Evolutionary conservation across 2,113 vertebrate species (phyloP), one percentile per base, ranked within the genome.

Genomic region (Dipodomys stephensi): DNA sequence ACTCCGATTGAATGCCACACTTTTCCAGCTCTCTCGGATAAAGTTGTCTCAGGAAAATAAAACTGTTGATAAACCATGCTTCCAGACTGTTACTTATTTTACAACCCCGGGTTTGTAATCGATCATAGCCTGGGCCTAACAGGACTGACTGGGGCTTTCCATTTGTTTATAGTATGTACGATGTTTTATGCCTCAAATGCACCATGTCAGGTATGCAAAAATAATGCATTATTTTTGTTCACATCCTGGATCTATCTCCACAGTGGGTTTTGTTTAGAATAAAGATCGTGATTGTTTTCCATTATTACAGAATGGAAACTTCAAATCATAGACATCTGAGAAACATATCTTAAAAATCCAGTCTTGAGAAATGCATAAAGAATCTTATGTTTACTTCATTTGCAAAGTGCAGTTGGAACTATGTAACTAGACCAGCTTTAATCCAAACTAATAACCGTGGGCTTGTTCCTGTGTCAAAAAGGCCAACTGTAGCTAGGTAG

Each of bases 31-130:
- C 60, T 93, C 92, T 67, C 69, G 82, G 95, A 97, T 94, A 86
- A 96, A 93, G 89, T 25, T 92, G 93, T 97, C 86, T 88, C 71
- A 15, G 92, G 57, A 93, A 96, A 96, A 96, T 94, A 93, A 96
- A 95, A 95, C 67, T 94, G 89, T 95, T 97, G 84, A 87, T 92
- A 96, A 95, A 93, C 86, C 96, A 27, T 62, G 90, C 49, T 83
- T 96, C 87, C 4, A 87, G 90, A 86, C 82, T 95, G 95, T 78
- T 93, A 79, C 92, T 97, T 91, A 91, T 81, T 96, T 89, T 95
- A 88, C 94, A 92, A 23, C 46, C 77, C 93, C 87, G 5, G 74
- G 95, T 69, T 89, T 96, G 95, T 85, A 83, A 92, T 97, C 86
- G 64, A 88, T 91, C 94, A 78, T 77, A 88, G 81, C 49, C 76